Evolutionary conservation across 2,797 vertebrate genomes (phyloP), one percentile per base, ranked within the genome.

Genomic region (Argya squamiceps): DNA sequence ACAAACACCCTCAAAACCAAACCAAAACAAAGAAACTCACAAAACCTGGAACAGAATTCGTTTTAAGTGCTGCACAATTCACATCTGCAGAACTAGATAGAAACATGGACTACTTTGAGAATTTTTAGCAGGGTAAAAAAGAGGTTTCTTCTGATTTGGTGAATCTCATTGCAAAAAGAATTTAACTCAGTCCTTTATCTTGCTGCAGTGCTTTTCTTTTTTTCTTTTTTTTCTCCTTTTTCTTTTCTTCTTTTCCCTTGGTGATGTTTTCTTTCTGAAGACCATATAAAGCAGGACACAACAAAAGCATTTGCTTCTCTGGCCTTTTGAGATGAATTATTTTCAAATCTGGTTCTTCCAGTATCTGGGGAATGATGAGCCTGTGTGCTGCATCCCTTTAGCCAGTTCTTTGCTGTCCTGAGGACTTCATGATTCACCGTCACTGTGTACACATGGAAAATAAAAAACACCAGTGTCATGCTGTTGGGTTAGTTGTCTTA

Each of bases 381-480:
- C 93, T 73, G 2, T 21, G 68, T 11, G 29, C 55, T 46, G 71
- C 88, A 95, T 96, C 78, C 50, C 77, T 97, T 84, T 88, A 93
- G 92, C 69, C 89, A 86, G 58, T 65, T 87, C 46, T 95, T 88
- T 68, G 59, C 53, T 69, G 11, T 95, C 91, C 46, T 90, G 46
- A 86, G 56, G 56, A 49, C 27, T 63, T 98, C 95, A 98, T 65
- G 97, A 96, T 96, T 98, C 98, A 39, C 39, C 95, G 41, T 98
- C 98, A 63, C 98, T 98, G 96, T 4, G 24, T 88, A 70, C 85
- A 84, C 8, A 39, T 39, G 44, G 56, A 89, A 96, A 83, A 94
- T 76, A 87, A 79, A 84, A 70, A 63, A 14, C n/a, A 84, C 44
- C 6, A 46, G 12, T 60, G 84, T 94, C 76, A 49, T 0, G 3